Conservation (phyloP, 1,140 invertebrate species). For the Polypedilum pembai region DNA sequence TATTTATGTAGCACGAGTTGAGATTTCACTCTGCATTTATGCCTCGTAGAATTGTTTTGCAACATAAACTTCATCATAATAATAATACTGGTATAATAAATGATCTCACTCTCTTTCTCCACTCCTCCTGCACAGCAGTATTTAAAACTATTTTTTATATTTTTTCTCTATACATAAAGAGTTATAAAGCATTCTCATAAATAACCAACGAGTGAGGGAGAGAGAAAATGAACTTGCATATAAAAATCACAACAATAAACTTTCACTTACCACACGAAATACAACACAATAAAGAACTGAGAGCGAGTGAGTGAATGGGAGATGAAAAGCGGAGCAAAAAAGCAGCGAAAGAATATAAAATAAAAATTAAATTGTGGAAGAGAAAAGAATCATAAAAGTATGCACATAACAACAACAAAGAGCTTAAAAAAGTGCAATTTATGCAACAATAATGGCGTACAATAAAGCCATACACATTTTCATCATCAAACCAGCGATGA, state of each 20-base stretch:
- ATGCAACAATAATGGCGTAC: not conserved
- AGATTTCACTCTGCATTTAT: not conserved
- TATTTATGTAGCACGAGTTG: not conserved
- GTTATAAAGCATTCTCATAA: constrained; percentile 10
- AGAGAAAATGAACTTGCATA: not conserved
- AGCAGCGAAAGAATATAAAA: not conserved
- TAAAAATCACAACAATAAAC: constrained; percentile 16
- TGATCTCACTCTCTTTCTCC: constrained; percentile 13
- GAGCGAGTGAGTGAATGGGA: too few relatives aligned
- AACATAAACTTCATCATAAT: constrained; percentile 19
- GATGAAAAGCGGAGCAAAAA: constrained; percentile 4
- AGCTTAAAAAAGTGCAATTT: constrained; percentile 13
- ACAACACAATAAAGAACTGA: not conserved
- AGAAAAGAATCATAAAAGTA: constrained; percentile 6
- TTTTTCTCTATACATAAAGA: constrained; percentile 1
- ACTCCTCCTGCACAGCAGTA: not conserved
- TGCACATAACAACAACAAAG: not conserved
- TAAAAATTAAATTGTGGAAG: not conserved
- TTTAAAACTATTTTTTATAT: not conserved
- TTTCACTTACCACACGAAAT: constrained; percentile 11
- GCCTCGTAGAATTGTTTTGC: constrained; percentile 11
- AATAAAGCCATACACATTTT: not conserved
- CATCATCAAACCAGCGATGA: not conserved
- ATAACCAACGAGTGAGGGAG: not conserved
- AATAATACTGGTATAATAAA: constrained; percentile 9